Percentiles rank a stretch among this genome's conserved stretches.
These are phyloP conservation scores for Enteromius paludinosus DNA, from an alignment of 2,797 vertebrate genomes.

Conservation along the genomic window DNA sequence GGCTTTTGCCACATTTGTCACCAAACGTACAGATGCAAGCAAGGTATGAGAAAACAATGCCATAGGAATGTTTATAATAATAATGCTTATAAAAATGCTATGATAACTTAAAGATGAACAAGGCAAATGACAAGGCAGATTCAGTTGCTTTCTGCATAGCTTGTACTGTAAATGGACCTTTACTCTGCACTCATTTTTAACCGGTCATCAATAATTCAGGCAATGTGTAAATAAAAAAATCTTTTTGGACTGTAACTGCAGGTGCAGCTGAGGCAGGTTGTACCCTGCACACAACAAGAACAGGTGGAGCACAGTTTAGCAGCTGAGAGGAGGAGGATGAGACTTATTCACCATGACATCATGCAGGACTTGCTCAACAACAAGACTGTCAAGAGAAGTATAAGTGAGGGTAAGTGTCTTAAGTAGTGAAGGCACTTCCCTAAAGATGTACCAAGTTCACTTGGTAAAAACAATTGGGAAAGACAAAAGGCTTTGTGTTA, in stretches of 20 bases:
- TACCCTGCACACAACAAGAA: slow-evolving; percentile 81
- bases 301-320: slow-evolving; percentile 89
- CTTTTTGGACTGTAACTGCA: slow-evolving; percentile 59
- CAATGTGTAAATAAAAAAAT: not conserved
- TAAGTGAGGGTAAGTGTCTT: slow-evolving; percentile 35
- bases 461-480: not conserved
- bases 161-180: not conserved
- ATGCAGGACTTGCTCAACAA: slow-evolving; percentile 86
- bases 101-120: not conserved
- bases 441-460: not conserved
- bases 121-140: not conserved
- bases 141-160: not conserved
- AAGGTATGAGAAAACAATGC: slow-evolving; percentile 76
- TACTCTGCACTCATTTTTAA: not conserved
- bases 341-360: slow-evolving; percentile 87
- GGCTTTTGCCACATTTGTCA: slow-evolving; percentile 92
- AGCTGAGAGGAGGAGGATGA: slow-evolving; percentile 90
- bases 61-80: not conserved
- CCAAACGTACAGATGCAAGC: slow-evolving; percentile 75
- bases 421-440: slow-evolving; percentile 26
- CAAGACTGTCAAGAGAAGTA: slow-evolving; percentile 70
- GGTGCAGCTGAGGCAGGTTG: slow-evolving; percentile 83
- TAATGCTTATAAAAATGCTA: not conserved
- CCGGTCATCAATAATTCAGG: not conserved
- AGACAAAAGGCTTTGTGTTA: not conserved